Base-by-base conservation (phyloP, 2,888 invertebrate species). In the Campoletis raptor region DNA sequence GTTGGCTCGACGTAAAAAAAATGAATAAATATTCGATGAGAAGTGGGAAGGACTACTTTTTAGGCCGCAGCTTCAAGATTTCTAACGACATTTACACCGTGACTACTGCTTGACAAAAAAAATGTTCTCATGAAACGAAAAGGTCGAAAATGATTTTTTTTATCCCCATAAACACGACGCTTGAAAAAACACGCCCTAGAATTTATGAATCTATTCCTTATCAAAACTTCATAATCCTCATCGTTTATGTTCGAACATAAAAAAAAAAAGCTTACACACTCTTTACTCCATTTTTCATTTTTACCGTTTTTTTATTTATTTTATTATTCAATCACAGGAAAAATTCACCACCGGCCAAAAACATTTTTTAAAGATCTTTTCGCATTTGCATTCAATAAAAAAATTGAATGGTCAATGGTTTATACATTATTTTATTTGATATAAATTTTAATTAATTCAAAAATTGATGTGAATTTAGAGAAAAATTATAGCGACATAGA, bases 1-100 rank as follows among this genome's bases (percentile, higher is more conserved):
- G 88, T 80, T 76, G 88, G 80, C 81, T 90, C 85, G 88, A 70
- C 52, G 42, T 24, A 91, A 89, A 90, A 88, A 90, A 89, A 89
- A 89, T 89, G 88, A 87, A 81, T 66, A 81, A 36, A 52, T 64
- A 80, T 80, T 83, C 80, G 81, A 78, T 78, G 82, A 82, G 85
- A 78, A 69, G 82, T 83, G 87, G 83, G 83, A 87, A 86, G 86
- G 85, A 76, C 84, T 61, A 78, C 84, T 86, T 88, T 78, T 84
- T 81, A 81, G 80, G 86, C 67, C 67, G 80, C 69, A 52, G 21
- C 76, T 61, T 57, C 70, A 30, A 42, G 72, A 80, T 77, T 54
- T 85, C 73, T 70, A 79, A 57, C 81, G 70, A 85, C 79, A 70
- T 80, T 82, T 72, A 57, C 36, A 52, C 73, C 37, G 70, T 48